These are phyloP conservation scores for Percopsis omiscomaycus DNA, from an alignment of 2,797 vertebrate species.

Conservation along the genomic window DNA sequence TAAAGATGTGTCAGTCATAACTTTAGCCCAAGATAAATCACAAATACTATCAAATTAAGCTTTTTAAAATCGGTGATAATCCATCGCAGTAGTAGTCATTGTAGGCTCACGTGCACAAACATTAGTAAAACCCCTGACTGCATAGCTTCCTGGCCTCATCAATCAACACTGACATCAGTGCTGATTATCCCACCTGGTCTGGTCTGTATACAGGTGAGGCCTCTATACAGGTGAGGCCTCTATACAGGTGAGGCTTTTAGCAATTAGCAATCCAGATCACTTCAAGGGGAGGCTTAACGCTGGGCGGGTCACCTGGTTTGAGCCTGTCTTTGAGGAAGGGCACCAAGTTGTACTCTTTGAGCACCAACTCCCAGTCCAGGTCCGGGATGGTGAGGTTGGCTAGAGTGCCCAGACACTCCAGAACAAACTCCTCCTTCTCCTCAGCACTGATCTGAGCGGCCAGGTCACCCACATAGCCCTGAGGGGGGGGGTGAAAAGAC, in stretches of 20 bases:
- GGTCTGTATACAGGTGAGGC: too few relatives aligned
- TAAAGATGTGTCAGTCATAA: too few relatives aligned
- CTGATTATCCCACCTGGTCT: too few relatives aligned
- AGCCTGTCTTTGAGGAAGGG: constrained; percentile 92
- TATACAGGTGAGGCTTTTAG: neutral
- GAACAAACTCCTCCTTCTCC: constrained; percentile 91
- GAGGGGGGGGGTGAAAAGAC: neutral
- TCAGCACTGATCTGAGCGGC: constrained; percentile 88
- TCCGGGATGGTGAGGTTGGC: constrained; percentile 91
- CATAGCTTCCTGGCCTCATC: too few relatives aligned
- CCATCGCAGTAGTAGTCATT: too few relatives aligned
- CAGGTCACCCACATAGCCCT: constrained; percentile 94
- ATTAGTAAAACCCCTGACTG: too few relatives aligned
- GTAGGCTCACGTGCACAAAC: too few relatives aligned
- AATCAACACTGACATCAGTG: too few relatives aligned
- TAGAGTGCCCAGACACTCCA: constrained; percentile 92
- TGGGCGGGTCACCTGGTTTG: constrained; percentile 82
- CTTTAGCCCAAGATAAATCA: too few relatives aligned
- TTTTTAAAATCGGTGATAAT: too few relatives aligned
- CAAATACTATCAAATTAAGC: too few relatives aligned
- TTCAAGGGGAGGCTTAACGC: neutral
- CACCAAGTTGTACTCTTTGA: constrained; percentile 92
- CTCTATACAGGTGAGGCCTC: too few relatives aligned
- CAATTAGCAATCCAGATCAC: neutral
- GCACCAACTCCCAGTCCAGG: constrained; percentile 92